Base-by-base conservation (phyloP, 2,888 invertebrate species). In the Yponomeuta cagnagella region DNA sequence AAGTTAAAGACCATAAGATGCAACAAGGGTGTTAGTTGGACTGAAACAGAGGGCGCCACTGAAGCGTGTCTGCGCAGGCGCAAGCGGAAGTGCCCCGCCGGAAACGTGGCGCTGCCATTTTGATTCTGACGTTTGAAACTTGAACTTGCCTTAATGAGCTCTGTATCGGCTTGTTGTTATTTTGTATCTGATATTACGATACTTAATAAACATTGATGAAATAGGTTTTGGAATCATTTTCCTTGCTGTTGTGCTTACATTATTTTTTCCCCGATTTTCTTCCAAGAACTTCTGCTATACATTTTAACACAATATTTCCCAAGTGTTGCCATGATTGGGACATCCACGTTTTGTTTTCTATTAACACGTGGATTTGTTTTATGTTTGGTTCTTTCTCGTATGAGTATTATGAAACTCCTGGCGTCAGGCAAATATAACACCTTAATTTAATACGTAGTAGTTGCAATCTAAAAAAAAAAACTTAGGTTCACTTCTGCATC, bases 21-120 rank as follows among this genome's bases (percentile, higher is more conserved):
- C n/a, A 67, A 67, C 37, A n/a, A 37, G 9, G 33, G n/a, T 15
- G n/a, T 15, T 37, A 43, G 37, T 68, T 52, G 68, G 33, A 58
- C n/a, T 69, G 69, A 58, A 69, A 58, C 69, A 58, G 69, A 69
- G 58, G 69, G 69, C 69, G 69, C 69, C 69, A 33, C 58, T 69
- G 69, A 63, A 8, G 58, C 69, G 69, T 33, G n/a, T 69, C 69
- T 58, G 10, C 69, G 58, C 31, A 31, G 63, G 58, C 69, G 58
- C 63, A 33, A 48, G 63, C 76, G 74, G 76, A 72, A 76, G 72
- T 74, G 68, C 30, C 65, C 71, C 63, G 69, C 70, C 76, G 76
- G 75, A 74, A 73, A 15, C 12, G 52, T 30, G 52, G 67, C 69
- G 67, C 70, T 74, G 75, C 76, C 77, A 78, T 78, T 75, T 77